phyloP scores from a whole-genome alignment of 2,797 vertebrate genomes.

The Vultur gryphus region DNA sequence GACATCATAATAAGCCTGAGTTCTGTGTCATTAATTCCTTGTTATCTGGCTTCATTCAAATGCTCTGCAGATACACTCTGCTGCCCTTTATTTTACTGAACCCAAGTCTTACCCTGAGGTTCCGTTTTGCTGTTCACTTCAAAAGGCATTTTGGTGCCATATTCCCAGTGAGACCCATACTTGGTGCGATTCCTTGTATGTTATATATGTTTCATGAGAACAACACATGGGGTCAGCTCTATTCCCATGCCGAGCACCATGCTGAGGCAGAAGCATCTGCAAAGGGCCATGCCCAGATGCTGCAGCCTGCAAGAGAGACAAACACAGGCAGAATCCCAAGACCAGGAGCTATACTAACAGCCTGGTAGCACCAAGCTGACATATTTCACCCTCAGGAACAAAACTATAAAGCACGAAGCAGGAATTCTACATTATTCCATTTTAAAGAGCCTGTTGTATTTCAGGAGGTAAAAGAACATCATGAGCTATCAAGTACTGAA shows the following conservation, averaged over 20 bases:
- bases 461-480: background rate
- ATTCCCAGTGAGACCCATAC: background rate
- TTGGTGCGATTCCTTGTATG: background rate
- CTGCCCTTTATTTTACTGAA: background rate
- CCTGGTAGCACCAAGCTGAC: background rate
- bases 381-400: background rate
- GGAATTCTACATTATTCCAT: background rate
- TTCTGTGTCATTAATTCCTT: background rate
- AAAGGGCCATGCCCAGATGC: background rate
- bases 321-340: background rate
- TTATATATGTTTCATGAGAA: background rate
- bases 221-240: too few relatives aligned
- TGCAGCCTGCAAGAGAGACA: background rate
- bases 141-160: background rate
- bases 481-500: background rate
- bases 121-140: background rate
- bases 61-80: background rate
- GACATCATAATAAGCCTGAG: background rate
- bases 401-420: background rate
- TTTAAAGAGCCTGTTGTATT: background rate
- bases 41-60: background rate
- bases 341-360: background rate
- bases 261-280: background rate
- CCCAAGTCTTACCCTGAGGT: background rate
- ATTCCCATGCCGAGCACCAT: accelerated